Evolutionary conservation across 2,797 vertebrate species (phyloP), one percentile per base, ranked within the genome.

Genomic region (Paguma larvata): DNA sequence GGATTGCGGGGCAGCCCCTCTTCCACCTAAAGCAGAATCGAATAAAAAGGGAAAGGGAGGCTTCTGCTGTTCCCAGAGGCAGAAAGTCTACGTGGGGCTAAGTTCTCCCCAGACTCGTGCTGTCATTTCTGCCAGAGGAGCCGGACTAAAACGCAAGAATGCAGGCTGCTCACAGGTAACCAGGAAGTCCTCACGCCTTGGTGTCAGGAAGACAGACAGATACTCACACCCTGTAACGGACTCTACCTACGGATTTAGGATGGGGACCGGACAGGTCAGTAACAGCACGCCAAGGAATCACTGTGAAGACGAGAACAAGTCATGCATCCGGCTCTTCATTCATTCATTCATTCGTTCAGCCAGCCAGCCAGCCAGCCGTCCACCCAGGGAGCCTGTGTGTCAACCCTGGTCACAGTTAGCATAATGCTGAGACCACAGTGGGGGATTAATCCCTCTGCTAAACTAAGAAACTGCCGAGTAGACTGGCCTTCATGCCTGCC

Each of bases 401-500:
- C 59, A 44, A 23, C 68, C 70, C n/a, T 46, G 9, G 14, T 15
- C 16, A 63, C 46, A 75, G 83, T 79, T 90, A 94, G 88, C 83
- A 73, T 46, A 85, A 25, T 25, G 34, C 21, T 8, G 3, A 7
- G 30, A n/a, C 32, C 46, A 48, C 70, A 13, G 65, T n/a, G 8
- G 51, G 92, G 73, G 48, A 46, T 94, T 89, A 87, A 95, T 89
- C 68, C 62, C 0, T 1, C 68, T 68, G 38, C 38, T 84, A 91
- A 91, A 82, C 44, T 46, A 95, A 79, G 41, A 88, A 92, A 19
- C 82, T 86, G 86, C 68, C 44, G 67, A 77, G 53, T 56, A 51
- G 16, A 21, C 72, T 63, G 80, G 59, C 15, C 5, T 12, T 30
- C 46, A 11, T 32, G 63, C 75, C 67, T 85, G 88, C 94, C 73